phyloP scores from a whole-genome alignment of 2,113 vertebrate genomes.

The Mus spicilegus region DNA sequence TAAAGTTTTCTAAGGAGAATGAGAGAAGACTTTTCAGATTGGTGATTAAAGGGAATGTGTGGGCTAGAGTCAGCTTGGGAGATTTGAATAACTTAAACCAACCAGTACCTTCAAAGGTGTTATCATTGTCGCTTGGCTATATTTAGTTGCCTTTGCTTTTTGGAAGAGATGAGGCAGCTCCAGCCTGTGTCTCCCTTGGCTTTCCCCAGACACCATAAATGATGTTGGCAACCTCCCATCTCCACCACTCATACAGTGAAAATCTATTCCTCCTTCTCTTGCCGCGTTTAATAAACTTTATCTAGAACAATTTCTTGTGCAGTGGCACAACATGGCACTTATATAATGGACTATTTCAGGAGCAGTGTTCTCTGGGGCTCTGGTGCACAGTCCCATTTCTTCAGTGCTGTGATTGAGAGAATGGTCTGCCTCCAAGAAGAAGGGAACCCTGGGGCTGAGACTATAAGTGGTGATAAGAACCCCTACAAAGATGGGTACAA shows the following conservation, averaged over 20 bases:
- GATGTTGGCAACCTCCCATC: slow-evolving; percentile 77
- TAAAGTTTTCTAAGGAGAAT: slow-evolving; percentile 76
- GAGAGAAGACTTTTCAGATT: slow-evolving; percentile 65
- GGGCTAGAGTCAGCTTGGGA: slow-evolving; percentile 83
- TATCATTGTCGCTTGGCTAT: slow-evolving; percentile 77
- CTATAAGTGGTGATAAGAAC: not conserved
- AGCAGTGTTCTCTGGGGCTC: slow-evolving; percentile 75
- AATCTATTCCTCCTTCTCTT: slow-evolving; percentile 70
- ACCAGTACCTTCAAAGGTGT: slow-evolving; percentile 84
- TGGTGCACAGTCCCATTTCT: slow-evolving; percentile 58
- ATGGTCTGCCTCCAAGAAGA: not conserved
- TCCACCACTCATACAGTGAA: slow-evolving; percentile 57
- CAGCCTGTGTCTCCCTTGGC: slow-evolving; percentile 80
- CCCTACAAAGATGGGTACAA: not conserved
- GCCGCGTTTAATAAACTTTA: slow-evolving; percentile 79
- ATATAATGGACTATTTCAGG: slow-evolving; percentile 81
- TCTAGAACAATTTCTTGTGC: slow-evolving; percentile 79
- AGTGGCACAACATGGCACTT: slow-evolving; percentile 74
- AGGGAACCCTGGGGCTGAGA: slow-evolving; percentile 3
- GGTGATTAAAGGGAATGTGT: slow-evolving; percentile 82
- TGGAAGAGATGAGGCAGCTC: slow-evolving; percentile 68
- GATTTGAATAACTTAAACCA: slow-evolving; percentile 83
- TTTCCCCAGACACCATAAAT: slow-evolving; percentile 80
- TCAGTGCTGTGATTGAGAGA: slow-evolving; percentile 37
- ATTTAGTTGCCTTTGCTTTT: slow-evolving; percentile 83